Percentiles rank a stretch among this genome's conserved stretches.
phyloP scores from a whole-genome alignment of 2,888 invertebrate genomes.

The Drosophila differens region DNA sequence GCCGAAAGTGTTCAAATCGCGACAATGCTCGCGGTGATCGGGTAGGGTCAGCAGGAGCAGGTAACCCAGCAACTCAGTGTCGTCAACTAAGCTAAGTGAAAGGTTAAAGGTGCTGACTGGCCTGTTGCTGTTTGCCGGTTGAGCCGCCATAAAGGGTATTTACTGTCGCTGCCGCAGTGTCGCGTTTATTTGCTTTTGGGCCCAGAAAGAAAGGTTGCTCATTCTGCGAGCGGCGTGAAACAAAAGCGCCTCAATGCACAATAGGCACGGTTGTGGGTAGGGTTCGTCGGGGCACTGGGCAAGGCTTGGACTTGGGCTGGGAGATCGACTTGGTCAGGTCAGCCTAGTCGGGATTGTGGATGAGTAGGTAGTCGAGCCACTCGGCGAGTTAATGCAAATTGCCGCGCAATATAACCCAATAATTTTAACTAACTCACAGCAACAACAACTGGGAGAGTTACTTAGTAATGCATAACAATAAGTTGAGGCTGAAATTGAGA shows the following conservation, averaged over 20 bases:
- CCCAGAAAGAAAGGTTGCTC: conserved; percentile 41
- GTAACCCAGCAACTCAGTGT: conserved; percentile 29
- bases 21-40: conserved; percentile 48
- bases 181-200: conserved; percentile 64
- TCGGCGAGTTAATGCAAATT: conserved; percentile 80
- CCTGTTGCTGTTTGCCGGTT: conserved; percentile 15
- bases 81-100: conserved; percentile 43
- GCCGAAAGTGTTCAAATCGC: conserved; percentile 69
- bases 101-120: conserved; percentile 42
- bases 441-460: conserved; percentile 50
- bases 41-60: conserved; percentile 48
- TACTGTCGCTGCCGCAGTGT: conserved; percentile 79
- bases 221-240: conserved; percentile 46
- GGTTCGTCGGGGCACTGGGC: conserved; percentile 51
- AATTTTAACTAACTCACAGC: conserved; percentile 72
- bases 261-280: conserved; percentile 80
- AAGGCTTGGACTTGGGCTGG: conserved; percentile 75
- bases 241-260: conserved; percentile 68
- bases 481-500: conserved; percentile 15
- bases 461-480: conserved; percentile 76
- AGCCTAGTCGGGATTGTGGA: not conserved
- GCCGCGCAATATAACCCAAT: conserved; percentile 83
- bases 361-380: conserved; percentile 29
- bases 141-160: conserved; percentile 76
- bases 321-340: conserved; percentile 40